Percentiles rank a stretch among this genome's conserved stretches.
phyloP scores from a whole-genome alignment of 2,888 invertebrate genomes.

The Latheticus oryzae region DNA sequence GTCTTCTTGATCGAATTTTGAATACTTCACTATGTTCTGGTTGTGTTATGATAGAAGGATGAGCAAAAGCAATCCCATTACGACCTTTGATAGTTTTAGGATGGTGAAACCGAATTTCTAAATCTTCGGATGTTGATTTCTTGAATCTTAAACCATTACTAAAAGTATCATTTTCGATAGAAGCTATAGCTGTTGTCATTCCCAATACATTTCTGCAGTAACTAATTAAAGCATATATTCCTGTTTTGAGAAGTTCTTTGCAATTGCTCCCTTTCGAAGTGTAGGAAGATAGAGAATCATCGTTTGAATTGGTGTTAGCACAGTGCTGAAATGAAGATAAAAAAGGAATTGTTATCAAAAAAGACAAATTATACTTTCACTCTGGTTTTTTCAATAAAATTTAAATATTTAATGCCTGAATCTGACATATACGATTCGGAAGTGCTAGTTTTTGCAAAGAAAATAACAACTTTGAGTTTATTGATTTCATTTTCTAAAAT shows the following conservation, averaged over 20 bases:
- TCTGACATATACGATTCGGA: conserved; percentile 31
- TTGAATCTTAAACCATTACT: conserved; percentile 31
- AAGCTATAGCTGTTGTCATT: conserved; percentile 53
- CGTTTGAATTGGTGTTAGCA: conserved; percentile 2
- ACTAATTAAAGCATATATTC: conserved; percentile 52
- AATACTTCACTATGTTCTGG: conserved; percentile 56
- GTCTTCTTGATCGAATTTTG: conserved; percentile 52
- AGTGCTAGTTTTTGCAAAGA: conserved; percentile 48
- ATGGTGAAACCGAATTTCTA: conserved; percentile 36
- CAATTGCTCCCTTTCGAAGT: conserved; percentile 43
- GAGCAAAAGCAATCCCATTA: too few species aligned
- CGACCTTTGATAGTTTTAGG: conserved; percentile 19
- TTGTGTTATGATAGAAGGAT: conserved; percentile 46
- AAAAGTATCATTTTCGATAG: conserved; percentile 36
- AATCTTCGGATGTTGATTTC: conserved; percentile 27
- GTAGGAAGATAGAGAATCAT: neutral
- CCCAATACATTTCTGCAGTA: conserved; percentile 54
- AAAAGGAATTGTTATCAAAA: too few species aligned
- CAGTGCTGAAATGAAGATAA: conserved; percentile 14
- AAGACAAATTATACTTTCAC: conserved; percentile 42
- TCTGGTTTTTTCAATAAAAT: conserved; percentile 45
- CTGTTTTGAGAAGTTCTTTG: conserved; percentile 48
- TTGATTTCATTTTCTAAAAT: conserved; percentile 1
- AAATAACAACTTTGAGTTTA: conserved; percentile 48
- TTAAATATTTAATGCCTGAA: conserved; percentile 44